Conservation (phyloP, 2,113 vertebrate species). For the Phoxinus phoxinus region DNA sequence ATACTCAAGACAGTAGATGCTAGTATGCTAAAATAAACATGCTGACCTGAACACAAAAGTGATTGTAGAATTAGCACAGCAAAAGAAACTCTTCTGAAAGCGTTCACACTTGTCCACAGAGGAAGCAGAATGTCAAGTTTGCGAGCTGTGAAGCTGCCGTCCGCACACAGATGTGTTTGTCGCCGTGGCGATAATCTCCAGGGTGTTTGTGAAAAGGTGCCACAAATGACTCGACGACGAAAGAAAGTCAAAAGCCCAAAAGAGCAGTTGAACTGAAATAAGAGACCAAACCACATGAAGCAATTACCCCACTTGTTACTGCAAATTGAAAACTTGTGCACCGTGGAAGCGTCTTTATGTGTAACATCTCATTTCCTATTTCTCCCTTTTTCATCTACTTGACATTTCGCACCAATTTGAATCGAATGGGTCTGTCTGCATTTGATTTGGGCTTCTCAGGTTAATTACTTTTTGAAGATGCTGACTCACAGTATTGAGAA, state of each 20-base stretch:
- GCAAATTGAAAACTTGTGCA: slow-evolving; percentile 49
- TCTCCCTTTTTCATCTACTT: slow-evolving; percentile 30
- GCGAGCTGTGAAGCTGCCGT: not conserved
- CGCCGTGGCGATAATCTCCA: not conserved
- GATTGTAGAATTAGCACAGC: not conserved
- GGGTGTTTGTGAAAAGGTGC: not conserved
- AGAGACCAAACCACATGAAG: not conserved
- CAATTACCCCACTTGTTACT: slow-evolving; percentile 46
- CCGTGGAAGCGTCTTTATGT: slow-evolving; percentile 28
- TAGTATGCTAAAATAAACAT: not conserved
- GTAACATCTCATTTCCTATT: slow-evolving; percentile 30
- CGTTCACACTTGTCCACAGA: not conserved
- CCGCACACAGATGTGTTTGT: not conserved
- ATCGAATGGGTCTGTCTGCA: not conserved
- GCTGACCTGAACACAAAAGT: not conserved
- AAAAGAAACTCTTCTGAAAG: not conserved
- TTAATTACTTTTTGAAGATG: slow-evolving; percentile 22
- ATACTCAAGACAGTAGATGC: not conserved
- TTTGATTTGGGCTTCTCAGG: slow-evolving; percentile 12
- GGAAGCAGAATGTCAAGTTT: not conserved
- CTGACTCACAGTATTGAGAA: slow-evolving; percentile 18
- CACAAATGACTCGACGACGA: not conserved
- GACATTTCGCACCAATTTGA: slow-evolving; percentile 49
- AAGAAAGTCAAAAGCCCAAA: slow-evolving; percentile 23
- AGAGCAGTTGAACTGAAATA: not conserved